Base-by-base conservation (phyloP, 2,797 vertebrate species). In the Phoeniculus purpureus region DNA sequence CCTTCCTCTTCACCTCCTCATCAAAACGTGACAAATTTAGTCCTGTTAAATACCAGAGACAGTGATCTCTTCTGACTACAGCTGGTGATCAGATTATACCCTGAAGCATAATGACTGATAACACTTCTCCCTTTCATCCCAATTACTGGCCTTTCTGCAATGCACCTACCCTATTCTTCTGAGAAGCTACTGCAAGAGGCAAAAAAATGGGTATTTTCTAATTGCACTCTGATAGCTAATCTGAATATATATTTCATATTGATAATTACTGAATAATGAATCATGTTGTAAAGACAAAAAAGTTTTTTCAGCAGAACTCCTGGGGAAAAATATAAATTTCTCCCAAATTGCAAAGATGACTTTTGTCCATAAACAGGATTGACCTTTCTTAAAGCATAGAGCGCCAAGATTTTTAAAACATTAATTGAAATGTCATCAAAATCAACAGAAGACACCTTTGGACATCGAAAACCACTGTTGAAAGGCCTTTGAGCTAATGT, bases 41-140 rank as follows among this genome's bases (percentile, higher is more conserved):
- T 89, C 51, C 80, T 52, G 61, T 86, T 95, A 94, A 96, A 94
- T 92, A 67, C 56, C 58, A 61, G 50, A 94, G 85, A 93, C 84
- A 92, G 77, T 72, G 83, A 94, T 96, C 80, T 96, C 84, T 95
- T 94, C 90, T 92, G 94, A 95, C 89, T 96, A 94, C 92, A 95
- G 89, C 94, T 96, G 94, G 86, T 93, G 93, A 96, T 95, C 94
- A 95, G 84, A 94, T 96, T 96, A 87, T 94, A 94, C 94, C 95
- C 96, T 88, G 88, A 94, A 96, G 95, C 95, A 92, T 70, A 92
- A 94, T 64, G 86, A 85, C 82, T 93, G 71, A 90, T 89, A 89
- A 93, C 89, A 74, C 83, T 94, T 94, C 86, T 87, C 79, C 34
- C 67, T 93, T 96, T 95, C 81, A 92, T 91, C 73, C 81, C 86